A percentile compares a stretch with the other conserved stretches of the same genome.
Conservation (phyloP, 2,888 invertebrate genomes). For the Andrena bicolor region DNA sequence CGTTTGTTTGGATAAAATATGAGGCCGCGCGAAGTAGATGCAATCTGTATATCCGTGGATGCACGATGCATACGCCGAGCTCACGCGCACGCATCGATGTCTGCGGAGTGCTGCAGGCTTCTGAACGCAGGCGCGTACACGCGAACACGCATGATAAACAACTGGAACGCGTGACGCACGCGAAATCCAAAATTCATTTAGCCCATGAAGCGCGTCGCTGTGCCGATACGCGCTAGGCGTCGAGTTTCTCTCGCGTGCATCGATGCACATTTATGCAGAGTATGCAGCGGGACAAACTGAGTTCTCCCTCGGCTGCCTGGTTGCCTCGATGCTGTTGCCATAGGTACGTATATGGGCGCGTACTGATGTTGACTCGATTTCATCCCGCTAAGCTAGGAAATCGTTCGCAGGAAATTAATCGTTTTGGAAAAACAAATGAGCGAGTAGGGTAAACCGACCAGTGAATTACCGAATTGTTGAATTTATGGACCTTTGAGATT, state of each 20-base stretch:
- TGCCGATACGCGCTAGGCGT: conserved; percentile 48
- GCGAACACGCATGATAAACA: conserved; percentile 45
- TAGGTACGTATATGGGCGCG: conserved; percentile 32
- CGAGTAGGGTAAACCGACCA: background rate
- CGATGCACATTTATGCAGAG: conserved; percentile 63
- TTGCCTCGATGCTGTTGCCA: background rate
- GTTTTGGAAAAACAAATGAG: too few species aligned
- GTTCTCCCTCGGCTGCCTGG: conserved; percentile 23
- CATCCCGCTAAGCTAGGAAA: conserved; percentile 49
- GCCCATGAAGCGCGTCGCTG: conserved; percentile 32
- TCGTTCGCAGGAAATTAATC: conserved; percentile 15
- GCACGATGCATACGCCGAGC: background rate
- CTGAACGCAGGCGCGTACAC: background rate
- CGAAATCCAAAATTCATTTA: conserved; percentile 68
- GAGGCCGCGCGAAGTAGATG: conserved; percentile 40
- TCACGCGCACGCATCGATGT: background rate
- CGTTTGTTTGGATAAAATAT: conserved; percentile 62
- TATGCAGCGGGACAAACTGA: conserved; percentile 51
- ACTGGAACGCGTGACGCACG: conserved; percentile 57
- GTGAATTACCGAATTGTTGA: too few species aligned
- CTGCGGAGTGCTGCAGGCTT: background rate
- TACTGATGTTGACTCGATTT: conserved; percentile 63
- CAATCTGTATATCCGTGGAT: conserved; percentile 35
- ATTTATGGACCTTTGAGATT: too few species aligned
- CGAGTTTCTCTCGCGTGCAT: conserved; percentile 62